These are phyloP conservation scores for Pristionchus exspectatus DNA, from an alignment of 2,888 invertebrate species.

Conservation along the genomic window DNA sequence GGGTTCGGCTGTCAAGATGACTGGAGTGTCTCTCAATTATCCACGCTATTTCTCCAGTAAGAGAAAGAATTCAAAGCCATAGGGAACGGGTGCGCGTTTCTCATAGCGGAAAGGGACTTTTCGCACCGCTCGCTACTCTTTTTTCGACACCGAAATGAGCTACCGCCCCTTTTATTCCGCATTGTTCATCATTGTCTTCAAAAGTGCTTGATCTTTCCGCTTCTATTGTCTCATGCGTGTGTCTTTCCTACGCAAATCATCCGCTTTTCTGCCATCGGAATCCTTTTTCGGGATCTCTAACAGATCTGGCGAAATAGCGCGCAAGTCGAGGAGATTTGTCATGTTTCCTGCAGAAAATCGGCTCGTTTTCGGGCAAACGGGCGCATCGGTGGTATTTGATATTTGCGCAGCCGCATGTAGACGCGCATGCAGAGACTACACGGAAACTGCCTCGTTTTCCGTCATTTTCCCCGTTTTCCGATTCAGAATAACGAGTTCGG, in stretches of 20 bases:
- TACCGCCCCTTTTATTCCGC: not conserved
- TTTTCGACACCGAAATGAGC: not conserved
- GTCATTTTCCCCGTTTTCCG: not conserved
- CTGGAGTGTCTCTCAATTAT: not conserved
- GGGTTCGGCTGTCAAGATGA: not conserved
- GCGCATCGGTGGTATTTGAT: conserved; percentile 17
- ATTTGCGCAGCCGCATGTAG: not conserved
- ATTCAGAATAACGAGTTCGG: not conserved
- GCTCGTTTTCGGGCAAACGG: not conserved
- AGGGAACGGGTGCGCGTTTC: not conserved
- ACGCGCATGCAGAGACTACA: conserved; percentile 18
- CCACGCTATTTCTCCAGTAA: not conserved
- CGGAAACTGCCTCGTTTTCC: conserved; percentile 13
- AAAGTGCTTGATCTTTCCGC: not conserved
- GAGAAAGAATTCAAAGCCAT: not conserved
- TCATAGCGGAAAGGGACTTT: not conserved
- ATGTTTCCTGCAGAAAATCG: not conserved
- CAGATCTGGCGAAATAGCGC: not conserved
- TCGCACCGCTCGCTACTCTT: not conserved
- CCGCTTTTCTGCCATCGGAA: not conserved
- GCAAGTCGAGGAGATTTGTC: not conserved
- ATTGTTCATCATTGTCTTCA: not conserved
- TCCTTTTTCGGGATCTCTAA: not conserved
- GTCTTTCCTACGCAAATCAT: not conserved
- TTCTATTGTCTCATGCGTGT: not conserved